Conservation (phyloP, 2,888 invertebrate species). For the Noctua comes region DNA sequence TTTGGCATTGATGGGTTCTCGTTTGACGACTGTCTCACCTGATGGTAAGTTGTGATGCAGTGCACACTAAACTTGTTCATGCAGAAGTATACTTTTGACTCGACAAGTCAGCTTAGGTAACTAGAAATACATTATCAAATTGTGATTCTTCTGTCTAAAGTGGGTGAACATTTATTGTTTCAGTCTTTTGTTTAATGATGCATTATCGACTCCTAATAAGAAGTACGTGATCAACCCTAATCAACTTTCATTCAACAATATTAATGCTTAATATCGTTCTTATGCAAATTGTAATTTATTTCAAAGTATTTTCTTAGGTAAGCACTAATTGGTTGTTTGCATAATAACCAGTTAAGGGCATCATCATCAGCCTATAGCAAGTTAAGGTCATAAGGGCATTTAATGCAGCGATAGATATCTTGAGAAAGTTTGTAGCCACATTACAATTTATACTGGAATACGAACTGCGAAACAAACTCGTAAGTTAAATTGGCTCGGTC, state of each 20-base stretch:
- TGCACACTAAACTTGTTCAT: neutral
- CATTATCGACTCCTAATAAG: neutral
- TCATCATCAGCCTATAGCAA: too few species aligned
- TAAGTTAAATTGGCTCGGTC: conserved; percentile 2
- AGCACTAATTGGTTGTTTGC: conserved; percentile 42
- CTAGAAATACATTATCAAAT: neutral
- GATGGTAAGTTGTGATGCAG: neutral
- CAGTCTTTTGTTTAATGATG: neutral
- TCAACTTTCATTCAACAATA: conserved; percentile 44
- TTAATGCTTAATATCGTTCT: conserved; percentile 37
- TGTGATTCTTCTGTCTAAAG: neutral
- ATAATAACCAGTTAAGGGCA: conserved; percentile 42
- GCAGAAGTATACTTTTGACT: neutral
- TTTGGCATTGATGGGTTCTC: neutral
- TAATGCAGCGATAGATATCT: conserved; percentile 6
- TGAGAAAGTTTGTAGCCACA: conserved; percentile 31
- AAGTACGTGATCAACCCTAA: neutral
- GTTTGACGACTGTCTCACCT: neutral
- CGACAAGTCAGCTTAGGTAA: neutral
- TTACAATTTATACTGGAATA: conserved; percentile 31
- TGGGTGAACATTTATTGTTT: too few species aligned
- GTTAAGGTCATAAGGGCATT: conserved; percentile 40
- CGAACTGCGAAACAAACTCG: neutral
- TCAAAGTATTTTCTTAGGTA: conserved; percentile 17
- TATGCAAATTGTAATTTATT: conserved; percentile 31